Evolutionary conservation across 2,888 invertebrate species (phyloP).

Genomic region (Drosophila multiciliata): DNA sequence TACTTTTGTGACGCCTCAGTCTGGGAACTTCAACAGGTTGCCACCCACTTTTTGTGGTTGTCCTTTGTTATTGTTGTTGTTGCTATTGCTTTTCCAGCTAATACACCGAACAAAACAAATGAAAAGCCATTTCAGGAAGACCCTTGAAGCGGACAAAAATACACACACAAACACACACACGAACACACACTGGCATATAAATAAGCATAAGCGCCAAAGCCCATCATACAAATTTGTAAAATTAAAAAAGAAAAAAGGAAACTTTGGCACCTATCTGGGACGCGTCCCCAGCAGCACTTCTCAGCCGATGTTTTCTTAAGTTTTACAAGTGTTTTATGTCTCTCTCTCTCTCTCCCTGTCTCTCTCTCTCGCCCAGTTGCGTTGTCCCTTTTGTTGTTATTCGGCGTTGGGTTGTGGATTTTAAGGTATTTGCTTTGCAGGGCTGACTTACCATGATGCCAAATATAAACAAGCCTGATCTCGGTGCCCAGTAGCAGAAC

Average conservation of each 20-base stretch:
- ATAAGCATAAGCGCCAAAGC: conserved; percentile 23
- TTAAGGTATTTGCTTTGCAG: conserved; percentile 48
- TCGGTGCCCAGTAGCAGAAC: conserved; percentile 15
- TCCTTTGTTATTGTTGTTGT: conserved; percentile 17
- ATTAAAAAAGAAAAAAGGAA: conserved; percentile 14
- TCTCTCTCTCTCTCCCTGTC: conserved; percentile 4
- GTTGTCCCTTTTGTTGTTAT: not conserved
- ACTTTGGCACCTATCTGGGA: conserved; percentile 38
- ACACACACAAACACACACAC: conserved; percentile 17
- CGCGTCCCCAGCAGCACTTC: conserved; percentile 26
- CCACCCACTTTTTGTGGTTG: conserved; percentile 54
- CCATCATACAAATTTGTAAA: conserved; percentile 28
- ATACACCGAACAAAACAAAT: conserved; percentile 61
- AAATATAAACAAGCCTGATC: conserved; percentile 53
- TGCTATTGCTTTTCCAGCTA: conserved; percentile 22
- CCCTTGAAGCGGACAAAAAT: conserved; percentile 35
- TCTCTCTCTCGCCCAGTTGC: not conserved
- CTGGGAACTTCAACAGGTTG: conserved; percentile 78
- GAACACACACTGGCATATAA: conserved; percentile 11
- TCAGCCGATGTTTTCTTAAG: conserved; percentile 67
- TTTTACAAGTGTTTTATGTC: conserved; percentile 68
- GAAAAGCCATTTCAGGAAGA: conserved; percentile 50
- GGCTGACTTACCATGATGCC: conserved; percentile 48
- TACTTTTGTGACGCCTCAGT: conserved; percentile 66
- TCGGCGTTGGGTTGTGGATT: conserved; percentile 27